Evolutionary conservation across 2,888 invertebrate genomes (phyloP), one percentile per base, ranked within the genome.

Genomic region (Hesperia comma): DNA sequence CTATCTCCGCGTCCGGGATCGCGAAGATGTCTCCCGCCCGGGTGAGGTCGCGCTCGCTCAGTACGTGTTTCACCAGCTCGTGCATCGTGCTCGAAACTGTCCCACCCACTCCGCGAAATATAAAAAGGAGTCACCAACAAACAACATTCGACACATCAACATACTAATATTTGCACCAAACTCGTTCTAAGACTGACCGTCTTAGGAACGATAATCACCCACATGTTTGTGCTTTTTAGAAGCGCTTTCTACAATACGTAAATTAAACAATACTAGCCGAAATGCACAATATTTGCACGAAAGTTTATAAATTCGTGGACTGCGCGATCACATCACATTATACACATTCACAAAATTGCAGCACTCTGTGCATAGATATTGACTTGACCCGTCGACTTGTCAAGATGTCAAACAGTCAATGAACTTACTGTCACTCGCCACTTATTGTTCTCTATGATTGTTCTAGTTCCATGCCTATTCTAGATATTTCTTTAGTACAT

Each of bases 21-120:
- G 96, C 96, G 88, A 98, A 98, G 72, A 98, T 94, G 87, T 98
- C 98, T 33, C 98, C 98, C 77, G 98, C 98, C 84, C 96, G 93
- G 61, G 98, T 98, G 70, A 98, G 94, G 90, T 98, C 98, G 84
- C 97, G 95, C 86, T 97, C 96, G 80, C 96, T 96, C 74, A 98
- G 94, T 73, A 98, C 98, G 93, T 97, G 96, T 82, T 96, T 96
- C 84, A 98, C 96, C 81, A 98, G 93, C 88, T 97, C 97, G 92
- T 98, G 98, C 98, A 98, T 98, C 83, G 91, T 95, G 81, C 63
- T 53, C 55, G 66, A 37, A 15, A 54, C 37, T 61, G 33, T 33
- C 21, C 19, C 71, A 72, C 70, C 69, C 71, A 67, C 76, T 74
- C 74, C 66, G 57, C 61, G 26, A 72, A 69, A 74, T 73, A 68